Evolutionary conservation across 2,113 vertebrate genomes (phyloP).

Genomic region (human): DNA sequence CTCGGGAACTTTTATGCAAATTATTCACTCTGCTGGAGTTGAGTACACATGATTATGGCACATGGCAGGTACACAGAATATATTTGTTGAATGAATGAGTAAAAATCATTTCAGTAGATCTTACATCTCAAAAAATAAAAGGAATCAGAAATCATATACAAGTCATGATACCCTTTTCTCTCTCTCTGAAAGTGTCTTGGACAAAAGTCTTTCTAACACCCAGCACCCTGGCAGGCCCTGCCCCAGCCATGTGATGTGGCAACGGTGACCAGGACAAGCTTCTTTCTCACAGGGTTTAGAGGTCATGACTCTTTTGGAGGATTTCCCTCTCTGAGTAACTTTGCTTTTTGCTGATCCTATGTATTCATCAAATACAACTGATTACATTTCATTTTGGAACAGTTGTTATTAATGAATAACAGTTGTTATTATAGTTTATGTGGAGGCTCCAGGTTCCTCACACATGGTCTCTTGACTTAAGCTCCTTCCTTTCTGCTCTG

Average conservation of each 20-base stretch:
- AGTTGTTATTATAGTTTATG: background rate
- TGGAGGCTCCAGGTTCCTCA: background rate
- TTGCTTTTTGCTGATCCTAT: background rate
- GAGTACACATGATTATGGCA: too few relatives aligned
- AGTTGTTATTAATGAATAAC: background rate
- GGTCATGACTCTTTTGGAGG: background rate
- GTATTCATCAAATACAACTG: background rate
- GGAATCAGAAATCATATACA: background rate
- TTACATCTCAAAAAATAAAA: background rate
- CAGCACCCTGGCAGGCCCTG: background rate
- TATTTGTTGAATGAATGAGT: background rate
- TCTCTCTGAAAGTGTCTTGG: background rate
- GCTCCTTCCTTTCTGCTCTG: background rate
- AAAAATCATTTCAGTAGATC: background rate
- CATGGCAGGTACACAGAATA: background rate
- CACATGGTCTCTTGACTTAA: background rate
- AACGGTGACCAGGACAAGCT: background rate
- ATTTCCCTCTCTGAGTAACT: background rate
- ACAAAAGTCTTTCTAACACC: background rate
- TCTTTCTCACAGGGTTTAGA: background rate
- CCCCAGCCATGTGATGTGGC: rapidly evolving
- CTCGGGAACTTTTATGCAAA: background rate
- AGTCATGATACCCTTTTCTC: background rate
- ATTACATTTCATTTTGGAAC: background rate
- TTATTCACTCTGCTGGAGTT: background rate